phyloP scores from a whole-genome alignment of 2,888 invertebrate genomes.

The Linyphia triangularis region DNA sequence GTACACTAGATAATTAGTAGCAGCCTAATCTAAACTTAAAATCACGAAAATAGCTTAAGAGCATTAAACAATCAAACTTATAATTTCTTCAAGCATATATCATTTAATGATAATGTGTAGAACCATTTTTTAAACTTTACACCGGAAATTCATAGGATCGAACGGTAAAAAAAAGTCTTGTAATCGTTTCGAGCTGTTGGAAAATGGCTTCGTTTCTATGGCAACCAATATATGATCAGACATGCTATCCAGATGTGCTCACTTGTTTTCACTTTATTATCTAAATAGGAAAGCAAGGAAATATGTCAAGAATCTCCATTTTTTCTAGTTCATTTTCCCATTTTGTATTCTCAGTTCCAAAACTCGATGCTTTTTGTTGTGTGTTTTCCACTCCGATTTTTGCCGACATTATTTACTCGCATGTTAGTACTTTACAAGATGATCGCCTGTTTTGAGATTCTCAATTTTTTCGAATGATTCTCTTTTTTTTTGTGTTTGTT shows the following conservation, averaged over 20 bases:
- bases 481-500: background rate
- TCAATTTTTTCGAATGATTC: background rate
- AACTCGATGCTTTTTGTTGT: background rate
- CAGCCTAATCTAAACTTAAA: no score
- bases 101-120: no score
- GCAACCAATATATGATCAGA: slow-evolving; percentile 63
- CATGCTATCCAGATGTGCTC: slow-evolving; percentile 63
- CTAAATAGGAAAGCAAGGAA: slow-evolving; percentile 31
- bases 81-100: no score
- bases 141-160: background rate
- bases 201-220: slow-evolving; percentile 43
- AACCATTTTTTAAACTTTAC: background rate
- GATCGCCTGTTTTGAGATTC: slow-evolving; percentile 26
- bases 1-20: no score
- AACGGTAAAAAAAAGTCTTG: background rate
- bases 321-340: slow-evolving; percentile 54
- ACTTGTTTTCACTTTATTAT: slow-evolving; percentile 68
- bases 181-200: slow-evolving; percentile 38
- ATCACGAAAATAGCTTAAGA: no score
- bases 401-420: slow-evolving; percentile 31
- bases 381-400: slow-evolving; percentile 2
- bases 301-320: slow-evolving; percentile 44
- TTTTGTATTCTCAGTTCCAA: slow-evolving; percentile 29
- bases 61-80: no score
- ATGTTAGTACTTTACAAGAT: slow-evolving; percentile 50